These are phyloP conservation scores for Halyomorpha halys DNA, from an alignment of 1,140 invertebrate species.

Conservation along the genomic window DNA sequence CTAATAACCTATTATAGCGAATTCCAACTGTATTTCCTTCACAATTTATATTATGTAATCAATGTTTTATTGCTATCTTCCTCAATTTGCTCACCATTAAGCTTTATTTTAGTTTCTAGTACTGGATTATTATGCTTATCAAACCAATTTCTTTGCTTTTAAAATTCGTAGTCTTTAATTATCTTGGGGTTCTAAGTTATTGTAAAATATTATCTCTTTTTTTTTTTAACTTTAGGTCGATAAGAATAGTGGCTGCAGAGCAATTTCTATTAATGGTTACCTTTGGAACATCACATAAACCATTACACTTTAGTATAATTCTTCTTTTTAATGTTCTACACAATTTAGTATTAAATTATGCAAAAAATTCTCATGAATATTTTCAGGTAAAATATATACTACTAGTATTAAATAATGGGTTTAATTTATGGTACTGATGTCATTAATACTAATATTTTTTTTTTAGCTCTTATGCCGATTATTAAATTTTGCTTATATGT, in stretches of 20 bases:
- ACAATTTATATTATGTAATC: too few species aligned
- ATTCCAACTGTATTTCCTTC: too few species aligned
- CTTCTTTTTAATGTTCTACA: slow-evolving; percentile 67
- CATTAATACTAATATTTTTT: slow-evolving; percentile 29
- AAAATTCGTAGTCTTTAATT: too few species aligned
- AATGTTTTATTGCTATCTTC: too few species aligned
- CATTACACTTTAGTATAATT: slow-evolving; percentile 61
- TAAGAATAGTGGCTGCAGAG: slow-evolving; percentile 65
- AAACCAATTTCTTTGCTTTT: too few species aligned
- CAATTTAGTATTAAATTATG: slow-evolving; percentile 61
- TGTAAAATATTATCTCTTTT: slow-evolving; percentile 7
- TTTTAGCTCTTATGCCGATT: slow-evolving; percentile 61
- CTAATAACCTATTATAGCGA: too few species aligned
- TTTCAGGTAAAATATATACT: slow-evolving; percentile 43
- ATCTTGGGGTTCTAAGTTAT: neutral
- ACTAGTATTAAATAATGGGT: neutral
- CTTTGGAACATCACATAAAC: slow-evolving; percentile 47
- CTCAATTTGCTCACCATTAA: neutral
- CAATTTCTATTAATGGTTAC: slow-evolving; percentile 73
- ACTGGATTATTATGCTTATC: too few species aligned
- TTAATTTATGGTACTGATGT: slow-evolving; percentile 17
- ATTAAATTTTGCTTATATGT: slow-evolving; percentile 60
- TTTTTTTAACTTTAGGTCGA: slow-evolving; percentile 42
- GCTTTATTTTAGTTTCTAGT: too few species aligned
- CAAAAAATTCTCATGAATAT: slow-evolving; percentile 70